Base-by-base conservation (phyloP, 2,113 vertebrate species). In the Calidris pugnax region DNA sequence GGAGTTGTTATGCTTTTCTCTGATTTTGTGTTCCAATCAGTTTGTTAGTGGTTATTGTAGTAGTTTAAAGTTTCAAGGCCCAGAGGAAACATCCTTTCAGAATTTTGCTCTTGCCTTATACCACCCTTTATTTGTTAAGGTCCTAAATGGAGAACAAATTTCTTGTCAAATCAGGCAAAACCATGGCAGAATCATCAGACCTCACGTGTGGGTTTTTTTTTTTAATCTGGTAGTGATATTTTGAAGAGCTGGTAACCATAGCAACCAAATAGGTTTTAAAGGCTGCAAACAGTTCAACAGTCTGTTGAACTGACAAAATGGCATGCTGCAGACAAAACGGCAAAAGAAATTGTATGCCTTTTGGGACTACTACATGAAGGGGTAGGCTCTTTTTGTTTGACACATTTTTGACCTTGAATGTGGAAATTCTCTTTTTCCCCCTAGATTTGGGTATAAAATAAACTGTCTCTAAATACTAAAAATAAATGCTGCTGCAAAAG, bases 221-320 rank as follows among this genome's bases (percentile, higher is more conserved):
- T 82, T 32, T 41, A 0, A 90, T 68, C 66, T 79, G 10, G 22
- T 82, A 57, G 53, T 50, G 78, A 79, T 92, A 73, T 92, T 96
- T 97, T 93, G 89, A 93, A 94, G 80, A 74, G 77, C 66, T 93
- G 16, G 87, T 96, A 91, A 69, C 95, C 84, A 93, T 97, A 89
- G 92, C 37, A 95, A 97, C 96, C 8, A 92, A 92, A 78, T 53
- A 89, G 73, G 59, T 87, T 93, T 93, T 93, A 92, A 83, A 82
- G 74, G 59, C 84, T 91, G 84, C 81, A 94, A 91, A 85, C 47
- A 73, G 66, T 93, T 90, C 89, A 92, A 74, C 33, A 57, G 66
- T 69, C 73, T 93, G 60, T 93, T 94, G 90, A 95, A 89, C 90
- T 89, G 92, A 93, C 41, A 69, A 93, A 93, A 96, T 79, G 53